These are phyloP conservation scores for Ictalurus punctatus DNA, from an alignment of 2,113 vertebrate genomes.

Conservation along the genomic window DNA sequence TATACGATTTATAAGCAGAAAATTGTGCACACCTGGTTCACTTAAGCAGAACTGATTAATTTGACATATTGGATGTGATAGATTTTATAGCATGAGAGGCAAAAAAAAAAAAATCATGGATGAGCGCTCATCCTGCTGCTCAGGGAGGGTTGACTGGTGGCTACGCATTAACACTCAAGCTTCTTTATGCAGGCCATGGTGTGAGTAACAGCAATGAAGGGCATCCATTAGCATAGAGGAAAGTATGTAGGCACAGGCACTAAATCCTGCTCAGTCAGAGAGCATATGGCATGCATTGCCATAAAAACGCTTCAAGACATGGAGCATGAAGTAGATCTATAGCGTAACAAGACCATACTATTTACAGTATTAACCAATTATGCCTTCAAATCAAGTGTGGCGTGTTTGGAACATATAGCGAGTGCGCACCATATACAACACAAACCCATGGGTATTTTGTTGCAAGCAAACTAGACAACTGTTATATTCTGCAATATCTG, in stretches of 20 bases:
- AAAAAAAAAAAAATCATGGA: slow-evolving; percentile 58
- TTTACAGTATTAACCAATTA: background rate
- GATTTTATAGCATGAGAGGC: slow-evolving; percentile 57
- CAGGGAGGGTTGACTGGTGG: slow-evolving; percentile 47
- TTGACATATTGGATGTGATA: slow-evolving; percentile 73
- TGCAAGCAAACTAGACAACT: background rate
- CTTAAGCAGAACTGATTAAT: slow-evolving; percentile 76
- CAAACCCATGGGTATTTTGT: background rate
- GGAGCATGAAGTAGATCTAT: background rate
- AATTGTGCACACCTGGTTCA: slow-evolving; percentile 68
- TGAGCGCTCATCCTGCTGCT: slow-evolving; percentile 53
- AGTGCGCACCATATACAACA: background rate
- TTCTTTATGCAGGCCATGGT: slow-evolving; percentile 27
- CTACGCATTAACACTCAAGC: slow-evolving; percentile 45
- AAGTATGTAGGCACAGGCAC: slow-evolving; percentile 51
- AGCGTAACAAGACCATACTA: background rate
- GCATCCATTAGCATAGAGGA: slow-evolving; percentile 54
- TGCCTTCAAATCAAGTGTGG: background rate
- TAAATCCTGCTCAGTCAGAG: slow-evolving; percentile 51
- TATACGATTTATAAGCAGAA: slow-evolving; percentile 65
- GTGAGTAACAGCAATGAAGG: slow-evolving; percentile 55
- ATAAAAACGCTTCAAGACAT: slow-evolving; percentile 42
- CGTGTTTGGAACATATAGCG: background rate
- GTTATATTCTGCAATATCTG: background rate
- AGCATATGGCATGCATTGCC: slow-evolving; percentile 56